phyloP scores from a whole-genome alignment of 2,797 vertebrate species.

The Poecilia picta region DNA sequence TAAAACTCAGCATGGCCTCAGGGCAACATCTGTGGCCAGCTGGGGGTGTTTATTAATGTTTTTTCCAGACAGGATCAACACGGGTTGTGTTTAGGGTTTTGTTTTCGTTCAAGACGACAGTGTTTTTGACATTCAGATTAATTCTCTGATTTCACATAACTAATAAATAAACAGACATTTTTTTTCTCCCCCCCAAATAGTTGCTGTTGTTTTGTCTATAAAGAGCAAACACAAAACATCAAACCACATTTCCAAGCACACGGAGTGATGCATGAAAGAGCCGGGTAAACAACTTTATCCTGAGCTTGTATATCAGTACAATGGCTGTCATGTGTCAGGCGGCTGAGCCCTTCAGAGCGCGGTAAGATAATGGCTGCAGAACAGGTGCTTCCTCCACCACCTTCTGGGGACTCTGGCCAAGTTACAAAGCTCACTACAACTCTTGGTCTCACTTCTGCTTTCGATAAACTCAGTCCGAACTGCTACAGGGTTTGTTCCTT shows the following conservation, averaged over 20 bases:
- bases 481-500: constrained; percentile 46
- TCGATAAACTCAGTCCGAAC: constrained; percentile 20
- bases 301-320: constrained; percentile 69
- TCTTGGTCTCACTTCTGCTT: constrained; percentile 42
- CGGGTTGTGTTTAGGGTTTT: neutral
- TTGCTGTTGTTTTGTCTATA: constrained; percentile 29
- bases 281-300: constrained; percentile 80
- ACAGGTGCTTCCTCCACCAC: constrained; percentile 82
- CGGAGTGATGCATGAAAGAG: constrained; percentile 63
- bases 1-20: neutral
- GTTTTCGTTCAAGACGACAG: neutral
- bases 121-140: neutral
- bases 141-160: neutral
- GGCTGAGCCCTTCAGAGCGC: constrained; percentile 46
- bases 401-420: constrained; percentile 38
- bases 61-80: neutral
- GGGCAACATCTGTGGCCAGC: neutral
- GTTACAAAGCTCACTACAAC: constrained; percentile 27
- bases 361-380: constrained; percentile 61
- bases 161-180: constrained; percentile 4
- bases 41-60: neutral
- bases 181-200: neutral
- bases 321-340: constrained; percentile 72
- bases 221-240: constrained; percentile 54
- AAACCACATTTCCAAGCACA: constrained; percentile 53